These are phyloP conservation scores for Timema podura DNA, from an alignment of 2,888 invertebrate species.

Conservation along the genomic window DNA sequence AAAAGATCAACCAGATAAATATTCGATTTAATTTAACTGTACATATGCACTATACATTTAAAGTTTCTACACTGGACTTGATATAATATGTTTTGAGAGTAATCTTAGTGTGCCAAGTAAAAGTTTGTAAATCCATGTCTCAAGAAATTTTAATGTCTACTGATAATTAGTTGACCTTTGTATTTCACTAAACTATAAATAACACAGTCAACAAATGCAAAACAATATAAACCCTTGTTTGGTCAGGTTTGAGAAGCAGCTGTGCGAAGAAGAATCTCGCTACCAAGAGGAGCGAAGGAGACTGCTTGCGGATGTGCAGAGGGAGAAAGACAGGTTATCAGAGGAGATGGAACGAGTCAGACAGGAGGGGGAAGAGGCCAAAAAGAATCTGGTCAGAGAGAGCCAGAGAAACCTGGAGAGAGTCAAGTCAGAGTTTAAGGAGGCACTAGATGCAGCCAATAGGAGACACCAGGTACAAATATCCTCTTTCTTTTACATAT, in stretches of 20 bases:
- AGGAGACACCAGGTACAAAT: constrained; percentile 43
- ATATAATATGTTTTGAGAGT: too few species aligned
- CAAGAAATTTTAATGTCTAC: too few species aligned
- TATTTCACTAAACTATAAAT: too few species aligned
- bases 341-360: constrained; percentile 20
- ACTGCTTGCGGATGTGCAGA: constrained; percentile 47
- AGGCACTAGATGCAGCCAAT: constrained; percentile 48
- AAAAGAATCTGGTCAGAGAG: constrained; percentile 30
- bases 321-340: constrained; percentile 45
- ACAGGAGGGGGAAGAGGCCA: constrained; percentile 35
- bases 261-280: constrained; percentile 52
- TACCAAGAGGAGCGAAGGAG: constrained; percentile 54
- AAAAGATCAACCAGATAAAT: too few species aligned
- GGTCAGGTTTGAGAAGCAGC: constrained; percentile 51
- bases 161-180: too few species aligned
- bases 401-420: constrained; percentile 44
- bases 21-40: too few species aligned
- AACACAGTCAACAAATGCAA: too few species aligned
- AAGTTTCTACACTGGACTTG: too few species aligned
- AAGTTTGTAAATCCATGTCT: too few species aligned
- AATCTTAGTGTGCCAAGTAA: too few species aligned
- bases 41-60: too few species aligned
- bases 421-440: constrained; percentile 49
- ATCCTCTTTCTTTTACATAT: neutral
- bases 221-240: neutral